Percentiles rank a stretch among this genome's conserved stretches.
Conservation (phyloP, 2,113 vertebrate species). For the Beaufortia kweichowensis region DNA sequence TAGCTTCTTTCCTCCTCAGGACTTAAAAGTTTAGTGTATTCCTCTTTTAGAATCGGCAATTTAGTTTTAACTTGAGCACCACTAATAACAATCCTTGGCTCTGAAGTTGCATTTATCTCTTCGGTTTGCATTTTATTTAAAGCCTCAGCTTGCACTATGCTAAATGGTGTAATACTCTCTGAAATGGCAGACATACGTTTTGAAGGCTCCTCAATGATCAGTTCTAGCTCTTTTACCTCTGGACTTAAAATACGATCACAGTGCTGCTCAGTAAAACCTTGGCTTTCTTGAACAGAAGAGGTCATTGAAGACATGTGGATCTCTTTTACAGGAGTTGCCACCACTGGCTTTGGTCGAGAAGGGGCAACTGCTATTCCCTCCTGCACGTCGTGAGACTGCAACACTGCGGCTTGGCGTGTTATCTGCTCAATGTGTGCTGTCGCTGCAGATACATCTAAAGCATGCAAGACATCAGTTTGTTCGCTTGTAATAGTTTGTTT, state of each 20-base stretch:
- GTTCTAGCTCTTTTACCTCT: slow-evolving; percentile 59
- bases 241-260: slow-evolving; percentile 70
- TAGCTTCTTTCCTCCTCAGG: slow-evolving; percentile 63
- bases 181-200: slow-evolving; percentile 64
- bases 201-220: slow-evolving; percentile 56
- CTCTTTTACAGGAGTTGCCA: slow-evolving; percentile 60
- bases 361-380: slow-evolving; percentile 60
- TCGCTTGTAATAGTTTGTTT: slow-evolving; percentile 69
- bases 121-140: slow-evolving; percentile 51
- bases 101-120: slow-evolving; percentile 43
- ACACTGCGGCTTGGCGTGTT: slow-evolving; percentile 67
- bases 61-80: slow-evolving; percentile 62
- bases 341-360: slow-evolving; percentile 50
- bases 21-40: slow-evolving; percentile 13
- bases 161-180: slow-evolving; percentile 66
- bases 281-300: slow-evolving; percentile 70
- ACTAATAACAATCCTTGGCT: slow-evolving; percentile 62
- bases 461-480: slow-evolving; percentile 61
- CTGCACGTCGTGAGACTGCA: slow-evolving; percentile 68
- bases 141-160: slow-evolving; percentile 55
- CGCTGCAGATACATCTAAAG: slow-evolving; percentile 66
- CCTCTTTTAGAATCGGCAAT: slow-evolving; percentile 62
- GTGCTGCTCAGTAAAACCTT: slow-evolving; percentile 71
- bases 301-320: slow-evolving; percentile 62
- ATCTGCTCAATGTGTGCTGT: slow-evolving; percentile 66